Percentiles rank a stretch among this genome's conserved stretches.
Conservation (phyloP, 2,113 vertebrate species). For the Cephalopterus ornatus region DNA sequence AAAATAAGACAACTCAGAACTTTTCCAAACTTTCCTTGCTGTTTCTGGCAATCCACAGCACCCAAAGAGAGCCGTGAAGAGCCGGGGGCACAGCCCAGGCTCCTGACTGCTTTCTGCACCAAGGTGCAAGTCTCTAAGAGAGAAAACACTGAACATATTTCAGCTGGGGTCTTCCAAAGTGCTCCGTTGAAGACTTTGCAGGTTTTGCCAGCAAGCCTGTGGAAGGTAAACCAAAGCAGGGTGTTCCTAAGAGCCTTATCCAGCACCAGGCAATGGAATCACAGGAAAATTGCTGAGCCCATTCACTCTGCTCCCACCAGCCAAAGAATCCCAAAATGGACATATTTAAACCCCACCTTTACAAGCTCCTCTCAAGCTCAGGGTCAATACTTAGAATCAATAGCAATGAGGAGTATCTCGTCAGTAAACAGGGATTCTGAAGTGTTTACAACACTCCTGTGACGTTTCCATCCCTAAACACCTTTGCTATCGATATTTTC, state of each 20-base stretch:
- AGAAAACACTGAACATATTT: neutral
- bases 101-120: neutral
- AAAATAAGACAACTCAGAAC: neutral
- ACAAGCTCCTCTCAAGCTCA: neutral
- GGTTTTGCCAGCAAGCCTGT: neutral
- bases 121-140: neutral
- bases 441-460: neutral
- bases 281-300: neutral
- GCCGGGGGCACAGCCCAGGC: neutral
- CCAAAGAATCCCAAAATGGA: neutral
- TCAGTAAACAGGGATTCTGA: neutral
- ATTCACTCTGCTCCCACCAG: neutral
- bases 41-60: neutral
- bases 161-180: neutral
- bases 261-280: neutral
- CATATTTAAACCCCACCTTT: neutral
- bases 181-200: neutral
- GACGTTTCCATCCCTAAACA: neutral
- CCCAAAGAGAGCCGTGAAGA: neutral
- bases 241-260: neutral
- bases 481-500: neutral
- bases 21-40: neutral
- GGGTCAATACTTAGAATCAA: neutral
- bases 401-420: neutral
- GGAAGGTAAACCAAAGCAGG: neutral